Percentiles rank a stretch among this genome's conserved stretches.
Conservation (phyloP, 2,888 invertebrate genomes). For the Physocephala rufipes region DNA sequence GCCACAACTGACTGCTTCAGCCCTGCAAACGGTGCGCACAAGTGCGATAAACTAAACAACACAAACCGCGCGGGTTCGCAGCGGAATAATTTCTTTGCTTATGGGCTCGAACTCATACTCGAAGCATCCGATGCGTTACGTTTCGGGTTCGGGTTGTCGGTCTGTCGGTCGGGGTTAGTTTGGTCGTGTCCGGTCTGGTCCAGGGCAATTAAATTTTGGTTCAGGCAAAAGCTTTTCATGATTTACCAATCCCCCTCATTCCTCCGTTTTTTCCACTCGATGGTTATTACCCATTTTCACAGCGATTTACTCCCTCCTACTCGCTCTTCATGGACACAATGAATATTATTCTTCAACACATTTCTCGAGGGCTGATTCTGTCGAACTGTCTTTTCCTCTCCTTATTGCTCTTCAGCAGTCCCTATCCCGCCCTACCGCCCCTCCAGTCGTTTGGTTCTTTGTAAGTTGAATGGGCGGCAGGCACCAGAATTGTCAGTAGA, state of each 20-base stretch:
- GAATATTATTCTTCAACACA: constrained; percentile 30
- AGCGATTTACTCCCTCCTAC: too few species aligned
- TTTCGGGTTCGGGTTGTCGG: too few species aligned
- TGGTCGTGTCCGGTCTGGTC: constrained; percentile 28
- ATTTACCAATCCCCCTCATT: constrained; percentile 58
- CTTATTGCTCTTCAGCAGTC: not conserved
- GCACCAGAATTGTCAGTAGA: not conserved
- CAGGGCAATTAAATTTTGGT: constrained; percentile 55
- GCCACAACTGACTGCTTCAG: too few species aligned
- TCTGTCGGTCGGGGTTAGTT: not conserved
- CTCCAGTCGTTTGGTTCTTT: not conserved
- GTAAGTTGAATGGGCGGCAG: too few species aligned
- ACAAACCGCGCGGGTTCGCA: too few species aligned
- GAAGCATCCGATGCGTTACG: constrained; percentile 24
- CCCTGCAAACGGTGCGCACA: too few species aligned
- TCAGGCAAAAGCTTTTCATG: constrained; percentile 50
- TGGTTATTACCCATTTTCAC: too few species aligned
- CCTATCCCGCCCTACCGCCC: not conserved
- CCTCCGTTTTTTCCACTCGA: not conserved
- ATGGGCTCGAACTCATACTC: constrained; percentile 4
- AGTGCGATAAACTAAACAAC: not conserved
- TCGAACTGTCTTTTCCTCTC: not conserved
- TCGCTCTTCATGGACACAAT: not conserved
- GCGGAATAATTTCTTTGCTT: constrained; percentile 6
- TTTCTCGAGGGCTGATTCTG: constrained; percentile 26